A percentile compares a stretch with the other conserved stretches of the same genome.
These are phyloP conservation scores for Hemicentrotus pulcherrimus DNA, from an alignment of 35 echinoderm and acorn worm species.

Conservation along the genomic window DNA sequence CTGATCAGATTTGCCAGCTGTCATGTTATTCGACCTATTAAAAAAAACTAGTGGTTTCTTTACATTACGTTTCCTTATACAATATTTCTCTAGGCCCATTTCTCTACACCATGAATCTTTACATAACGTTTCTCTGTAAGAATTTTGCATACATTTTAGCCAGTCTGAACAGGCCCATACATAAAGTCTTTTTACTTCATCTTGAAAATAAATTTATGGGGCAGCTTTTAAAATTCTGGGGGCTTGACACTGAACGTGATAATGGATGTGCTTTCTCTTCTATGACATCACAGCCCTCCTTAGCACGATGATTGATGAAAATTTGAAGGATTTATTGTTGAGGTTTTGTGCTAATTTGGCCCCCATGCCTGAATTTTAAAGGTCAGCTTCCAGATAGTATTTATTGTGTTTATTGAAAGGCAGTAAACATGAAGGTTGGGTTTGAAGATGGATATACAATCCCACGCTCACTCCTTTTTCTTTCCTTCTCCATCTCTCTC, in stretches of 20 bases:
- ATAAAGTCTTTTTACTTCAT: not conserved
- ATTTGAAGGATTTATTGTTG: not conserved
- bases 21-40: no score
- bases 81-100: no score
- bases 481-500: not conserved
- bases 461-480: not conserved
- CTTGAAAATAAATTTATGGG: not conserved
- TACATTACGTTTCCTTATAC: no score
- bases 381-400: constrained; percentile 8
- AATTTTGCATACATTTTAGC: no score
- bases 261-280: not conserved
- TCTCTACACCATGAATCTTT: no score
- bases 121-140: no score
- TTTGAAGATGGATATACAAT: constrained; percentile 19
- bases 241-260: not conserved
- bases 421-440: not conserved
- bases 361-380: not conserved
- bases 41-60: no score
- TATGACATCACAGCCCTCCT: not conserved
- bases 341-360: constrained; percentile 30
- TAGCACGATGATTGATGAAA: constrained; percentile 22
- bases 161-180: no score
- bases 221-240: not conserved
- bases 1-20: no score
- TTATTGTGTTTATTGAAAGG: constrained; percentile 6